Evolutionary conservation across 2,113 vertebrate species (phyloP).

Genomic region (Chrysochloris asiatica): DNA sequence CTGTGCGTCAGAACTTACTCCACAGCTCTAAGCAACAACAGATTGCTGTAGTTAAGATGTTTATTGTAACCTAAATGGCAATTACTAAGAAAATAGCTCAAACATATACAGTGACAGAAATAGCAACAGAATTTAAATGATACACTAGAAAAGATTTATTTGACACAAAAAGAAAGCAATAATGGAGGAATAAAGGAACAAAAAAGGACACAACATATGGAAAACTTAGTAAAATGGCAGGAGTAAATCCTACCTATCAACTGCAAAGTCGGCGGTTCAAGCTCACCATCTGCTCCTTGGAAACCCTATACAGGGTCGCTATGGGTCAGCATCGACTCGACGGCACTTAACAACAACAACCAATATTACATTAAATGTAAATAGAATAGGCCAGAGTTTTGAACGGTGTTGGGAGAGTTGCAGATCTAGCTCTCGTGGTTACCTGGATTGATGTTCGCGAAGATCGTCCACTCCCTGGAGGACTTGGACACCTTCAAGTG

Average conservation of each 20-base stretch:
- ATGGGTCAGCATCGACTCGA: too few relatives aligned
- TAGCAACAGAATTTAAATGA: background rate
- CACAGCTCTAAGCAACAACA: too few relatives aligned
- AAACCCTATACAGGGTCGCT: too few relatives aligned
- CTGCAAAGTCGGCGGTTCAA: too few relatives aligned
- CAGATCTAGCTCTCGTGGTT: fast-evolving
- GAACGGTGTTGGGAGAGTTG: fast-evolving
- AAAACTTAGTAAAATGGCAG: background rate
- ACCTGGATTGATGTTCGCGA: background rate
- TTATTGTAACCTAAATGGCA: background rate
- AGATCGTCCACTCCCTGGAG: constrained; percentile 65
- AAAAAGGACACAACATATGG: background rate
- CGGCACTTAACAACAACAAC: too few relatives aligned
- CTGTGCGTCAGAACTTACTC: too few relatives aligned
- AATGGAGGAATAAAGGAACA: background rate
- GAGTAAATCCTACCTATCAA: background rate
- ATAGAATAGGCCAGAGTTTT: constrained; percentile 15
- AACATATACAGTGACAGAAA: background rate
- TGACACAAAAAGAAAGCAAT: background rate
- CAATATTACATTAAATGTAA: background rate
- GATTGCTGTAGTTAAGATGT: background rate
- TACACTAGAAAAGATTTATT: background rate
- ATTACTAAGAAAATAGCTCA: background rate
- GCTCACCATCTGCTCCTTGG: too few relatives aligned
- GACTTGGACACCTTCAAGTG: constrained; percentile 90